Evolutionary conservation across 2,113 vertebrate genomes (phyloP).

Genomic region (Mugil cephalus): DNA sequence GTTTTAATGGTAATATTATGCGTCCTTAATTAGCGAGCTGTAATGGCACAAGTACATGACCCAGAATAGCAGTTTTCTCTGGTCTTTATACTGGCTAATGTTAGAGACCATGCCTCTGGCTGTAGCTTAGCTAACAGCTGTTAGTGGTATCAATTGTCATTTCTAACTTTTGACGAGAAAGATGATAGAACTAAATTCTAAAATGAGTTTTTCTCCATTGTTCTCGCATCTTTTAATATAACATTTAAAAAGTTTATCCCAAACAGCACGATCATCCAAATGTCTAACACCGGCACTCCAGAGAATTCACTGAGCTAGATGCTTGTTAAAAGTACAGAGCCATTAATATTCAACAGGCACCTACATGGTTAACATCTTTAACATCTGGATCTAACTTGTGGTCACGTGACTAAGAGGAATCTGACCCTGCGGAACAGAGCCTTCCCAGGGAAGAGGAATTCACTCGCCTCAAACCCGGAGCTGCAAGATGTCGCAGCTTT

Average conservation of each 20-base stretch:
- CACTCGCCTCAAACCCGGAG: background rate
- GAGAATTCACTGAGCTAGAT: background rate
- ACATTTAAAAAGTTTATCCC: no score
- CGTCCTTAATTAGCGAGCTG: no score
- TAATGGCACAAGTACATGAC: no score
- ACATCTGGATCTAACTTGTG: constrained; percentile 70
- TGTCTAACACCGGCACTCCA: background rate
- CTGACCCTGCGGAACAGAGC: constrained; percentile 14
- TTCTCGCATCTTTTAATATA: no score
- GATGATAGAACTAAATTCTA: background rate
- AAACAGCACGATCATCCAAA: background rate
- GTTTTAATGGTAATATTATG: no score
- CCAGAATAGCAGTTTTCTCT: no score
- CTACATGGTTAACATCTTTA: constrained; percentile 72
- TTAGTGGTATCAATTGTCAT: background rate
- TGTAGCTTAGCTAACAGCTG: no score
- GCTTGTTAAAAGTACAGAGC: no score
- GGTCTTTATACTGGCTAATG: no score
- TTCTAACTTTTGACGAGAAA: background rate
- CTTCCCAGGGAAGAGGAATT: background rate
- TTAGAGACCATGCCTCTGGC: no score
- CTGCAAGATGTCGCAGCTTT: constrained; percentile 56
- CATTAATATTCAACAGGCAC: constrained; percentile 23
- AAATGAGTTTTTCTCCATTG: no score
- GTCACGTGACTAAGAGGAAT: constrained; percentile 66